phyloP scores from a whole-genome alignment of 1,140 invertebrate genomes.

The Delia radicum region DNA sequence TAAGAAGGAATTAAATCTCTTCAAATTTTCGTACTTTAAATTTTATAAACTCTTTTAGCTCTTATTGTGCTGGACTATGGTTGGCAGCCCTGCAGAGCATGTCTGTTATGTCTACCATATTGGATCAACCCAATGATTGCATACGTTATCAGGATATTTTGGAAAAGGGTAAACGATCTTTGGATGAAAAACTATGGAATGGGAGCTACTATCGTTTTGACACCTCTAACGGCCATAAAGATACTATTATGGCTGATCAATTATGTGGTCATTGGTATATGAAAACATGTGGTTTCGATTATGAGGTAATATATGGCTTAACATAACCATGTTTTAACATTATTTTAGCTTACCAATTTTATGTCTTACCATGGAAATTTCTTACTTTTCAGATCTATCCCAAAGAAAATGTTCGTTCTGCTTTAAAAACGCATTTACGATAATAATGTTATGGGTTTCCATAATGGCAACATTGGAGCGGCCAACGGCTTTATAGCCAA shows the following conservation, averaged over 20 bases:
- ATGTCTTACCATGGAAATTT: no score
- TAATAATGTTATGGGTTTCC: slow-evolving; percentile 80
- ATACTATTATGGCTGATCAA: slow-evolving; percentile 89
- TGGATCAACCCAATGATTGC: slow-evolving; percentile 66
- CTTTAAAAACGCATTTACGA: slow-evolving; percentile 75
- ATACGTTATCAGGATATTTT: slow-evolving; percentile 70
- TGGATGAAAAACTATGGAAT: slow-evolving; percentile 86
- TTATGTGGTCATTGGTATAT: slow-evolving; percentile 89
- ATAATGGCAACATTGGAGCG: slow-evolving; percentile 78
- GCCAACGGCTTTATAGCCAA: slow-evolving; percentile 84
- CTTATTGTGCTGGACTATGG: slow-evolving; percentile 92
- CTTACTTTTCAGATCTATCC: slow-evolving; percentile 62
- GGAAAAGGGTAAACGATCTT: slow-evolving; percentile 70
- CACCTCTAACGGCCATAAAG: slow-evolving; percentile 61
- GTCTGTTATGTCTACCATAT: slow-evolving; percentile 69
- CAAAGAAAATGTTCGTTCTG: slow-evolving; percentile 69
- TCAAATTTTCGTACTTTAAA: background rate
- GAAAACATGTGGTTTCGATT: slow-evolving; percentile 64
- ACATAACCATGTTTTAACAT: background rate
- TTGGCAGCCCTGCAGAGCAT: slow-evolving; percentile 74
- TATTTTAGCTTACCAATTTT: no score
- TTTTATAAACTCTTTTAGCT: slow-evolving; percentile 63
- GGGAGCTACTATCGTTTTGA: slow-evolving; percentile 86
- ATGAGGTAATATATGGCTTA: slow-evolving; percentile 59
- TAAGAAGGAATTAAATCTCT: slow-evolving; percentile 49